These are phyloP conservation scores for Falco peregrinus DNA, from an alignment of 2,797 vertebrate genomes.

Conservation along the genomic window DNA sequence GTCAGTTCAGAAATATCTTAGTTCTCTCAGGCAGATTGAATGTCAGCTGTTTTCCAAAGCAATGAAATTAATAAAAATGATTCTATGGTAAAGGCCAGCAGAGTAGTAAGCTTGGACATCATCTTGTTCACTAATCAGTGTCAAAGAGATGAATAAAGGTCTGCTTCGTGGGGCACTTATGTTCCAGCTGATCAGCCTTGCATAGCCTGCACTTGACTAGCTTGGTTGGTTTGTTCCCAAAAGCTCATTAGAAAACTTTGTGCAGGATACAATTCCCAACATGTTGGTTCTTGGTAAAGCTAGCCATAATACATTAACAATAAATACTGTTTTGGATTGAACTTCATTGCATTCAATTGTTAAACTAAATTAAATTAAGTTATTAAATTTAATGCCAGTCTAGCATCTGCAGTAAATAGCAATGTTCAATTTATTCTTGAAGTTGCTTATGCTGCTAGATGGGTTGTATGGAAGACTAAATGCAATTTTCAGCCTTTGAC, in stretches of 20 bases:
- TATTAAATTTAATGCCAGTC: neutral
- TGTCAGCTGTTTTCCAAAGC: constrained; percentile 23
- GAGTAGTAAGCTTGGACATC: neutral
- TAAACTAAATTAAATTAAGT: neutral
- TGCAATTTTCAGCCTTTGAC: neutral
- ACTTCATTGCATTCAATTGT: neutral
- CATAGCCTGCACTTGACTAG: neutral
- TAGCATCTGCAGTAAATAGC: neutral
- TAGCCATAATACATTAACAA: neutral
- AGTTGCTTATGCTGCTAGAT: neutral
- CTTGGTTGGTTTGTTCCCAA: neutral
- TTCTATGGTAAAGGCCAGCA: neutral
- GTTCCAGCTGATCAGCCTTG: neutral
- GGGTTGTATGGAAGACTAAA: neutral
- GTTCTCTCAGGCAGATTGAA: constrained; percentile 17
- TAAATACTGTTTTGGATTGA: neutral
- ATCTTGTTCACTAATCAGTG: neutral
- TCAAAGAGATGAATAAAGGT: neutral
- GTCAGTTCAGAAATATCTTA: constrained; percentile 26
- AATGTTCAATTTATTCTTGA: neutral
- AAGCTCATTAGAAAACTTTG: neutral
- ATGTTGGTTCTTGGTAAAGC: neutral
- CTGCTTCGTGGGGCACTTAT: neutral
- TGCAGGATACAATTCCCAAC: neutral
- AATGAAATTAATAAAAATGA: constrained; percentile 30